Conservation (phyloP, 2,113 vertebrate species). For the Elgaria multicarinata region DNA sequence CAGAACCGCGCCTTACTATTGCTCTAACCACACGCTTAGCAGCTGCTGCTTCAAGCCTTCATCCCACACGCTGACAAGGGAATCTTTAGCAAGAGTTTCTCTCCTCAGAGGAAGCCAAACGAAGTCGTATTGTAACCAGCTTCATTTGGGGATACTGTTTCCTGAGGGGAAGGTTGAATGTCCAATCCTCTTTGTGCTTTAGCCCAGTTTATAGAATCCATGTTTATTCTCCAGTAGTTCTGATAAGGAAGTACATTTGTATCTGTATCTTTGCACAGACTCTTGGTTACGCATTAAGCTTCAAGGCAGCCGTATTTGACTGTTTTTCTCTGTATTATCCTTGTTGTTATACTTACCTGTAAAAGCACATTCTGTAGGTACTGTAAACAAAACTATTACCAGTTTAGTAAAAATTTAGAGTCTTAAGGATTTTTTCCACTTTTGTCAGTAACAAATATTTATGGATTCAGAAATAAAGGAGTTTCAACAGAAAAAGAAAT, state of each 20-base stretch:
- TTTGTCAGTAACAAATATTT: conserved; percentile 88
- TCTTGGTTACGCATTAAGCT: conserved; percentile 78
- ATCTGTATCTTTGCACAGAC: conserved; percentile 78
- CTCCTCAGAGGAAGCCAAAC: conserved; percentile 78
- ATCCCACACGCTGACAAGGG: conserved; percentile 67
- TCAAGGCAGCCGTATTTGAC: conserved; percentile 81
- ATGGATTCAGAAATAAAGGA: conserved; percentile 86
- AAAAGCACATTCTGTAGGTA: conserved; percentile 89
- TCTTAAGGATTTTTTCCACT: conserved; percentile 87
- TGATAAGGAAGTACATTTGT: conserved; percentile 80
- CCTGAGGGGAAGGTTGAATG: conserved; percentile 75
- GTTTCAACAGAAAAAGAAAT: conserved; percentile 77
- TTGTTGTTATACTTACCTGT: conserved; percentile 82
- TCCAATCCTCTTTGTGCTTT: conserved; percentile 80
- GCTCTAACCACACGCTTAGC: conserved; percentile 60
- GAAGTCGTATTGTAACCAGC: conserved; percentile 81
- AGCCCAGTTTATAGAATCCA: conserved; percentile 82
- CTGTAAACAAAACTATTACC: conserved; percentile 80
- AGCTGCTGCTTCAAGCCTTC: conserved; percentile 63
- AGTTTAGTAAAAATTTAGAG: conserved; percentile 84
- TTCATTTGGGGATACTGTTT: conserved; percentile 80
- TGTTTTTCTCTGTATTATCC: conserved; percentile 88
- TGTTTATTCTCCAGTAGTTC: conserved; percentile 83
- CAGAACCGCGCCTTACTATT: conserved; percentile 3
- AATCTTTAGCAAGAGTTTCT: conserved; percentile 80